Base-by-base conservation (phyloP, 2,888 invertebrate species). In the Agrochola lota region DNA sequence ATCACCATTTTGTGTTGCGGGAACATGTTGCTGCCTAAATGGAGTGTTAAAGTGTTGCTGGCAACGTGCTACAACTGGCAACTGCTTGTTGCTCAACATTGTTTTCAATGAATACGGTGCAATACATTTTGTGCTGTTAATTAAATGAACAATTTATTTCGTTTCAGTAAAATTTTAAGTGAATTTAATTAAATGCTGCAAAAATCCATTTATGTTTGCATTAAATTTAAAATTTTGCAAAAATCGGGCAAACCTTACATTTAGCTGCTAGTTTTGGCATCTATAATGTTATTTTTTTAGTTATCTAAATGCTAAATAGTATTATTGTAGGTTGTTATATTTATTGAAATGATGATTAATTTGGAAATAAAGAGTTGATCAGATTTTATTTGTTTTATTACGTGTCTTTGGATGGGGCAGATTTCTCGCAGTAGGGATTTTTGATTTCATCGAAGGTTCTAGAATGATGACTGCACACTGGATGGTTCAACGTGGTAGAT, bases 321-420 rank as follows among this genome's bases (percentile, higher is more conserved):
- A 62, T 74, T 70, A 81, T n/a, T 70, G 73, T 81, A 82, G 59
- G 52, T 83, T 74, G 69, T 84, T 77, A 63, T 73, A 78, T 86
- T 82, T 86, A 75, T 85, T 77, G 64, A 57, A 20, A 68, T 83
- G 62, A 80, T 77, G 30, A 73, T 72, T 74, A 46, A 67, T 69
- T 74, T 74, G 64, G 8, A 76, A 85, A 75, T 85, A 85, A 87
- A 85, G 52, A 77, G 62, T 74, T 71, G 60, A 49, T 68, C 46
- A 4, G 40, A 75, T 23, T 62, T 43, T 0, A 35, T 71, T 85
- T 35, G 57, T 81, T 81, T 85, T 64, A 68, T 57, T 71, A 59
- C 9, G 15, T 40, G 8, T 40, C 64, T n/a, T 40, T 9, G 20
- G 26, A 26, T 26, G 64, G 43, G 66, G 20, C 17, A 43, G 26